Base-by-base conservation (phyloP, 2,113 vertebrate species). In the Pluvialis apricaria region DNA sequence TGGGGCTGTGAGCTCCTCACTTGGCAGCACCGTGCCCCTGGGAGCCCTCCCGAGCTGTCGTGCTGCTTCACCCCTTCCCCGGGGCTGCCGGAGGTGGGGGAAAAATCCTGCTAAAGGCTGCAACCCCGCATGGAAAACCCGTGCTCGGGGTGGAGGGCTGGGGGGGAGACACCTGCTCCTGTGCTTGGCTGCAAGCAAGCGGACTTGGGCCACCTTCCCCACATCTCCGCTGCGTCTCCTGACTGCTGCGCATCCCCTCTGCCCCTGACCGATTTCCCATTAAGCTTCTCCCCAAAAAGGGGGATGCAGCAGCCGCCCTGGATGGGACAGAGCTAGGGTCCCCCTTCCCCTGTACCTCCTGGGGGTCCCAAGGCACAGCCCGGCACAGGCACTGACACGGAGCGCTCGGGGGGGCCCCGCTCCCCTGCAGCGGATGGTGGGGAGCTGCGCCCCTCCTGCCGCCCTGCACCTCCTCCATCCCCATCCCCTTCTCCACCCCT, bases 71-170 rank as follows among this genome's bases (percentile, higher is more conserved):
- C 34, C 20, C 44, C 34, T 52, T 49, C 70, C 31, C 21, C 6
- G 16, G 45, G 54, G 70, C 58, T 80, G 29, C 54, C 21, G 61
- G 40, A 16, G 78, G 13, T 24, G 38, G 57, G 62, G n/a, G 14
- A 2, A 19, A 55, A 92, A 38, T 40, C 57, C 40, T 52, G 44
- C 22, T 51, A 7, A 54, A 55, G 29, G 19, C 28, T 51, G 19
- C 15, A 71, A 9, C 11, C 24, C 28, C 19, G n/a, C 15, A 6
- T 4, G 64, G 68, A 80, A 55, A 83, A 10, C 29, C 24, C 11
- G 0, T 34, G 66, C 34, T 72, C 4, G 4, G 60, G 13, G 7
- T 18, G 38, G 28, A 72, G 20, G 32, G 11, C 1, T 1, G 36
- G 32, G 5, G 47, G 32, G 15, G 21, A 31, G n/a, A n/a, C n/a